These are phyloP conservation scores for Onychomys arenicola DNA, from an alignment of 2,797 vertebrate species.

Conservation along the genomic window DNA sequence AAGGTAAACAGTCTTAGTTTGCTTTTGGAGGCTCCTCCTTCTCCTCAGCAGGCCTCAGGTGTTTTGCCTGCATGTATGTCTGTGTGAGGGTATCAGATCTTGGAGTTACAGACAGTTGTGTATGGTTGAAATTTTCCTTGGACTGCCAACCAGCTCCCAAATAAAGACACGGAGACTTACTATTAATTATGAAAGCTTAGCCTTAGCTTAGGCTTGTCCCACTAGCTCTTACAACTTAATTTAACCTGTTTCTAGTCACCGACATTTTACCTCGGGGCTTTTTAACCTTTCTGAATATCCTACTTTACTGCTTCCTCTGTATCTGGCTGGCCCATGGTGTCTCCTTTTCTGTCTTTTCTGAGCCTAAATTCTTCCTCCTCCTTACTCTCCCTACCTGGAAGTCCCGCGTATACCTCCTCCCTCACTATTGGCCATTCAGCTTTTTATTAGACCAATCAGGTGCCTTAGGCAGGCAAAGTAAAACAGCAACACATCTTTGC, in stretches of 20 bases:
- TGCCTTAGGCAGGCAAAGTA: not conserved
- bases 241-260: not conserved
- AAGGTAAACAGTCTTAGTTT: not conserved
- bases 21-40: too few relatives aligned
- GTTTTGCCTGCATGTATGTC: too few relatives aligned
- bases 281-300: not conserved
- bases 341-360: not conserved
- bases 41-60: not conserved
- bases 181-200: not conserved
- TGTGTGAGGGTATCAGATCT: not conserved
- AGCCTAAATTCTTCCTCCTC: too few relatives aligned
- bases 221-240: not conserved
- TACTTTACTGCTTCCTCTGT: not conserved
- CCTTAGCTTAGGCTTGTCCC: not conserved
- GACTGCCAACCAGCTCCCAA: too few relatives aligned
- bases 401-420: too few relatives aligned
- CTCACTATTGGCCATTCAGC: too few relatives aligned
- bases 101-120: not conserved
- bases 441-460: too few relatives aligned
- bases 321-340: not conserved
- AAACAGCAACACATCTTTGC: not conserved
- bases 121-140: too few relatives aligned
- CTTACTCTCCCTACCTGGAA: too few relatives aligned
- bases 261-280: not conserved
- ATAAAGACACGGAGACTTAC: not conserved